These are phyloP conservation scores for Melitaea cinxia DNA, from an alignment of 1,140 invertebrate species.

Conservation along the genomic window DNA sequence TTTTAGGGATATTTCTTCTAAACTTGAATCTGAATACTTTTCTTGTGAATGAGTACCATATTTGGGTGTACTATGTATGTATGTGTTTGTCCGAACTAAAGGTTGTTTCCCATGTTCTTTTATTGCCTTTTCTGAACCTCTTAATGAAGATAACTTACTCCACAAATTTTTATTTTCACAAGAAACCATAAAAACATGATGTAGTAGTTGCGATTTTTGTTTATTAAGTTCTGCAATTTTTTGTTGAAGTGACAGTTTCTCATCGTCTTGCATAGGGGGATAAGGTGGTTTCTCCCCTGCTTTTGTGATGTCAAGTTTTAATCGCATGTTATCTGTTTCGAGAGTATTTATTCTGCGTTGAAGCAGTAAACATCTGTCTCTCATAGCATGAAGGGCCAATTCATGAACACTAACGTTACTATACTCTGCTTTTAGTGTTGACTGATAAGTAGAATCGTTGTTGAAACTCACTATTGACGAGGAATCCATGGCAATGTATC, in stretches of 20 bases:
- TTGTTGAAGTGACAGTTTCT: constrained; percentile 78
- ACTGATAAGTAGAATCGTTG: constrained; percentile 72
- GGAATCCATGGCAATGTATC: constrained; percentile 58
- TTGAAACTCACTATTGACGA: constrained; percentile 75
- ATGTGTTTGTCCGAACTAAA: constrained; percentile 84
- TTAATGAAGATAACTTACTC: constrained; percentile 86
- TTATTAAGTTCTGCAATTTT: constrained; percentile 86
- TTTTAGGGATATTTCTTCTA: constrained; percentile 90
- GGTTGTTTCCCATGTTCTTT: constrained; percentile 70
- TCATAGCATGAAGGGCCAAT: constrained; percentile 89
- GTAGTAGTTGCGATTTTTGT: constrained; percentile 88
- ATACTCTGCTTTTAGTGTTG: constrained; percentile 64
- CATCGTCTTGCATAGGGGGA: constrained; percentile 66
- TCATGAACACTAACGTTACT: constrained; percentile 84
- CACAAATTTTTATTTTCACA: constrained; percentile 90
- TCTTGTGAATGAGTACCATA: constrained; percentile 76
- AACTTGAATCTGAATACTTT: constrained; percentile 83
- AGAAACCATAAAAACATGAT: constrained; percentile 90
- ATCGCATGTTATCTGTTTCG: constrained; percentile 88
- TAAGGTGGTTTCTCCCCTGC: constrained; percentile 51
- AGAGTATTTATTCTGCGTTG: constrained; percentile 85
- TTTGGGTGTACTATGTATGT: constrained; percentile 84
- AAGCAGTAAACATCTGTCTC: constrained; percentile 88
- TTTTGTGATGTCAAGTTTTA: constrained; percentile 82
- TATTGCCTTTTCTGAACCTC: constrained; percentile 68